Evolutionary conservation across 2,888 invertebrate genomes (phyloP).

Genomic region (Idaea biselata): DNA sequence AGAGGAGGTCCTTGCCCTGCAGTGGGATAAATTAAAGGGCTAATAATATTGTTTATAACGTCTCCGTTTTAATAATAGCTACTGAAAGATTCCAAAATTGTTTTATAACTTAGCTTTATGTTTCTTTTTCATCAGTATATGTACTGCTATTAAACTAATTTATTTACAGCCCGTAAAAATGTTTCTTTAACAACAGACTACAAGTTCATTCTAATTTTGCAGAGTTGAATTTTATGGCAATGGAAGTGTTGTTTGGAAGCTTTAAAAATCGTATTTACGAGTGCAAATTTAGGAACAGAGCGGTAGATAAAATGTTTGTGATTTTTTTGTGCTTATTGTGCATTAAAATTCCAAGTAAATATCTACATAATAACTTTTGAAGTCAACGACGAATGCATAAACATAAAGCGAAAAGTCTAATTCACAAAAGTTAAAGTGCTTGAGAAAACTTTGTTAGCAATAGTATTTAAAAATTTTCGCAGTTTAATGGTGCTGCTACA

Average conservation of each 20-base stretch:
- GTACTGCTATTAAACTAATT: not conserved
- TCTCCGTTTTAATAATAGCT: not conserved
- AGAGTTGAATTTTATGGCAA: not conserved
- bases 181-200: not conserved
- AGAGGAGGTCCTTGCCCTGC: too few species aligned
- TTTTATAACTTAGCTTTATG: not conserved
- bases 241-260: not conserved
- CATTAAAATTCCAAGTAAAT: not conserved
- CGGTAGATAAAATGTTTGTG: not conserved
- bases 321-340: not conserved
- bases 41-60: too few species aligned
- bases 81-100: not conserved
- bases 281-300: not conserved
- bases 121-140: not conserved
- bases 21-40: too few species aligned
- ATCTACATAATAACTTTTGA: not conserved
- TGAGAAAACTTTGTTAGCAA: not conserved
- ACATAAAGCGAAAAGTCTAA: not conserved
- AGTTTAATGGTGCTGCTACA: too few species aligned
- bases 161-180: not conserved
- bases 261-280: not conserved
- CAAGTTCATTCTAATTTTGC: not conserved
- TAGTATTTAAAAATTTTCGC: too few species aligned
- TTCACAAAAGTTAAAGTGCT: not conserved
- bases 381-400: not conserved